Evolutionary conservation across 2,797 vertebrate species (phyloP), one percentile per base, ranked within the genome.

Genomic region (Acrossocheilus wenchowensis): DNA sequence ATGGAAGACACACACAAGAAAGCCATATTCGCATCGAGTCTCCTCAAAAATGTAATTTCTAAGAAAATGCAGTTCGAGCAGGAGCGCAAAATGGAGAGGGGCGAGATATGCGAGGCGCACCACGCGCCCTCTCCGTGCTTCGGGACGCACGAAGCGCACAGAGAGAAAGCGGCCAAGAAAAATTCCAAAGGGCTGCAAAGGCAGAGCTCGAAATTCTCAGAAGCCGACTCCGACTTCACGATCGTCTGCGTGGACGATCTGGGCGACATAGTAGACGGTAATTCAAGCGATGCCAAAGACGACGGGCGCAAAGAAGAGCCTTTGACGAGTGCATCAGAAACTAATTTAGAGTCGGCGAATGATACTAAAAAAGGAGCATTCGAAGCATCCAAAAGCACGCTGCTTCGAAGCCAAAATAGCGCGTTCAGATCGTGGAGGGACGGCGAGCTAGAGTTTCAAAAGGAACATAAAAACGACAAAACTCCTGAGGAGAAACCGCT

Each of bases 11-110:
- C 95, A n/a, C 96, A 96, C 91, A 97, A 97, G 93, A 99, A 98
- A 93, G 97, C 98, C 82, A 94, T 94, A 77, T 97, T 97, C 88
- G 98, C 98, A 0, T 97, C 98, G 26, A 99, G 97, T 72, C 94
- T 99, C 45, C 96, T 99, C 54, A 97, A 99, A 94, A 99, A 98
- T 84, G 97, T 99, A 0, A 97, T 99, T 91, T 98, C 97, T 34
- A 99, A 99, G 93, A 99, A 99, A 93, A 99, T 99, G 96, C 97
- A 98, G 93, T 96, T 97, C 78, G 98, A 99, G 89, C 97, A 98
- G 81, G 98, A 99, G 93, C 96, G 97, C 93, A 97, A 96, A 90
- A 99, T 99, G 98, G 98, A 99, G 91, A 91, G 98, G n/a, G 98
- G 98, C 6, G 96, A 99, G 91, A 96, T 98, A 60, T 91, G 90